phyloP scores from a whole-genome alignment of 1,140 invertebrate genomes.

The Drosophila sproati region DNA sequence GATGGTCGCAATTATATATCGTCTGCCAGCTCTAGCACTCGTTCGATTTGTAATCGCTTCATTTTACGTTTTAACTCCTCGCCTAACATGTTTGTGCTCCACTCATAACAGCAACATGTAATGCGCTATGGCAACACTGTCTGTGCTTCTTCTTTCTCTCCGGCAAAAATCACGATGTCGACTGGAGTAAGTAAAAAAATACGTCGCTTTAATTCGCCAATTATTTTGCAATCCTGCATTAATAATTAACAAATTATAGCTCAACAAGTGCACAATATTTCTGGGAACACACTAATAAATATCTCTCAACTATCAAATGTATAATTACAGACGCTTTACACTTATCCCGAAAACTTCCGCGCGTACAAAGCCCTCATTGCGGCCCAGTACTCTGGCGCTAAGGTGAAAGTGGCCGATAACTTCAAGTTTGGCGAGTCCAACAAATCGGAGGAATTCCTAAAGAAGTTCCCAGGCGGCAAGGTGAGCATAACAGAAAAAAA shows the following conservation, averaged over 20 bases:
- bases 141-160: slow-evolving; percentile 51
- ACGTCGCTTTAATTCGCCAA: slow-evolving; percentile 62
- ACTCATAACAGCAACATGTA: slow-evolving; percentile 10
- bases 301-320: neutral
- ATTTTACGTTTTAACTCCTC: slow-evolving; percentile 8
- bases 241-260: slow-evolving; percentile 34
- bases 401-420: slow-evolving; percentile 92
- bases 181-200: slow-evolving; percentile 80
- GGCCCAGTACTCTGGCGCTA: slow-evolving; percentile 95
- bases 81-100: slow-evolving; percentile 9
- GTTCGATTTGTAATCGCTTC: neutral
- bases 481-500: slow-evolving; percentile 85
- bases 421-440: slow-evolving; percentile 98
- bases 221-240: slow-evolving; percentile 51
- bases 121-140: slow-evolving; percentile 13
- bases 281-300: slow-evolving; percentile 21
- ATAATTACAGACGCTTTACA: slow-evolving; percentile 94
- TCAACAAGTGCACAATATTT: slow-evolving; percentile 6
- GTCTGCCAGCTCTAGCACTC: too few relatives aligned
- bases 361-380: slow-evolving; percentile 97
- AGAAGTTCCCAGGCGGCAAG: slow-evolving; percentile 98
- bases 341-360: slow-evolving; percentile 97
- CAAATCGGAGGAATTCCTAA: slow-evolving; percentile 92
- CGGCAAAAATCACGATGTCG: slow-evolving; percentile 83
- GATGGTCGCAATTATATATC: too few relatives aligned